phyloP scores from a whole-genome alignment of 2,113 vertebrate genomes.

The Bufo bufo region DNA sequence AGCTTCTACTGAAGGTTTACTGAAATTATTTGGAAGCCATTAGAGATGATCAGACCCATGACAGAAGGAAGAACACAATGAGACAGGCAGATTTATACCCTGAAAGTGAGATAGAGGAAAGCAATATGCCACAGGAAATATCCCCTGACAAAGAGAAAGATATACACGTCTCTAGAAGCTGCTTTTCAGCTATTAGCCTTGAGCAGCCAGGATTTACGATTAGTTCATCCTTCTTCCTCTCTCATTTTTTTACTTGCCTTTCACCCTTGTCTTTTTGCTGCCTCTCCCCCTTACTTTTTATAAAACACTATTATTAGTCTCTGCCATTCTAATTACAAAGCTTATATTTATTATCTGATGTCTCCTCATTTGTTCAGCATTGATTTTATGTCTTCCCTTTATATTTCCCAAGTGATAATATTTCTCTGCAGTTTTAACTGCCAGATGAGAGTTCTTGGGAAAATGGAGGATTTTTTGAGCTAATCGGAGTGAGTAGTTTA shows the following conservation, averaged over 20 bases:
- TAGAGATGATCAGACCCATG: background rate
- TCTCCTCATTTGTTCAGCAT: background rate
- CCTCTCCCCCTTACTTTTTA: background rate
- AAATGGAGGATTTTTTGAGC: background rate
- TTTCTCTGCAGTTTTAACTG: background rate
- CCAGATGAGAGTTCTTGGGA: background rate
- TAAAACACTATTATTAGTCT: background rate
- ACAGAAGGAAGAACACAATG: conserved; percentile 4
- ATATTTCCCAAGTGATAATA: background rate
- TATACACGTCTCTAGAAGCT: background rate
- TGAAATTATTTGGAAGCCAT: background rate
- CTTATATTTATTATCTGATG: background rate
- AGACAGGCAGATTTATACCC: conserved; percentile 33
- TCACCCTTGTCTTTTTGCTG: background rate
- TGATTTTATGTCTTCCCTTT: background rate
- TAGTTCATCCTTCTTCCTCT: background rate
- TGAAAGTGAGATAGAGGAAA: conserved; percentile 9
- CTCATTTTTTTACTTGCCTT: background rate
- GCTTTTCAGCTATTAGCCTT: conserved; percentile 25
- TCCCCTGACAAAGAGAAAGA: conserved; percentile 33
- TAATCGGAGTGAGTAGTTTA: background rate
- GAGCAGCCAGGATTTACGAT: conserved; percentile 28
- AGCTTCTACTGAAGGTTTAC: background rate
- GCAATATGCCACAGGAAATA: background rate
- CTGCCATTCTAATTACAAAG: background rate